Base-by-base conservation (phyloP, 2,113 vertebrate genomes). In the Forbesichthys agassizii region DNA sequence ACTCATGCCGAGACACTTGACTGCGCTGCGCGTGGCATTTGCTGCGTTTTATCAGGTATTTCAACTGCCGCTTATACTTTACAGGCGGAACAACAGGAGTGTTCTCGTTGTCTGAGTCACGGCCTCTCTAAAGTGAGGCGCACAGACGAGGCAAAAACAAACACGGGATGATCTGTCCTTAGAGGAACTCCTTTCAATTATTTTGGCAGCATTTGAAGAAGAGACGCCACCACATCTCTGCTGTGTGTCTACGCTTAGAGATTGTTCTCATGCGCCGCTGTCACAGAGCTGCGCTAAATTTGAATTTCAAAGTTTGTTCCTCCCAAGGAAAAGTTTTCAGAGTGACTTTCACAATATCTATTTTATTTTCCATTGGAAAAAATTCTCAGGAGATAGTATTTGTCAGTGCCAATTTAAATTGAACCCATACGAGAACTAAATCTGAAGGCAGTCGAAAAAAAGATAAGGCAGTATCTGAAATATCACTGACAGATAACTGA, bases 171-270 rank as follows among this genome's bases (percentile, higher is more conserved):
- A 81, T 84, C 53, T 57, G 69, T 85, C 81, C 69, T 82, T 80
- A 65, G 75, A 88, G 75, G 55, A 72, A 66, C 52, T 74, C 63
- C 70, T 87, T 85, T 88, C 83, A 87, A 85, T 87, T 86, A 86
- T 81, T 83, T 67, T 85, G 79, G 75, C 80, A 77, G 62, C 73
- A 72, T 86, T 64, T 68, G 67, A 80, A 74, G 74, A 71, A 54
- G 33, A 67, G 63, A 36, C 69, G 63, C 57, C 65, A 75, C 64
- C 71, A 62, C 74, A 57, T 14, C 62, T 66, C 73, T 70, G 16
- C 62, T 64, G 36, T 70, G 62, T 65, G 79, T 62, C 73, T 73
- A 64, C 3, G 66, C 72, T 82, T 33, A 42, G 66, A 83, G 52
- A 68, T 69, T 70, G 61, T 71, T 73, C 68, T 75, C 80, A 12